Evolutionary conservation across 2,797 vertebrate genomes (phyloP).

Genomic region (Oceanodroma leucorhoa): DNA sequence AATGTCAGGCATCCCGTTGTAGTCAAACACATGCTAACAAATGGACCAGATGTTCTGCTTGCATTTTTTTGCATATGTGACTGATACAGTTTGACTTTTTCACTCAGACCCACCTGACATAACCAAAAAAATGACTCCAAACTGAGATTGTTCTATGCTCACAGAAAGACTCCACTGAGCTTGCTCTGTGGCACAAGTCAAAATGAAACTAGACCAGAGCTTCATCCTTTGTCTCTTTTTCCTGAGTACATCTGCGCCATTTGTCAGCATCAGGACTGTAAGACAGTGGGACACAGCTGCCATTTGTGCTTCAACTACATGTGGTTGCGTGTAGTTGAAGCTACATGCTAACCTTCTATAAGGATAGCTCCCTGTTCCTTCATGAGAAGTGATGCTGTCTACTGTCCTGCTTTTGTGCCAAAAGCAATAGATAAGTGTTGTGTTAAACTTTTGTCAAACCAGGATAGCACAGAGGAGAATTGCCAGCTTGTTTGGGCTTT

Average conservation of each 20-base stretch:
- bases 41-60: not conserved
- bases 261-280: not conserved
- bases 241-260: not conserved
- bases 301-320: not conserved
- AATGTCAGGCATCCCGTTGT: not conserved
- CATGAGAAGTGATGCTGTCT: not conserved
- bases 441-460: not conserved
- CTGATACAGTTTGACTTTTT: not conserved
- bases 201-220: not conserved
- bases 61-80: not conserved
- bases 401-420: not conserved
- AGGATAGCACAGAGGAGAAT: not conserved
- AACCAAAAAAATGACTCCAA: not conserved
- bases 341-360: not conserved
- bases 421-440: not conserved
- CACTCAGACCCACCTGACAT: not conserved
- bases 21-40: accelerated
- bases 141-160: not conserved
- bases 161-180: not conserved
- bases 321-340: no score
- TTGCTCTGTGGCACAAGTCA: not conserved
- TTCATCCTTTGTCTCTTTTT: not conserved
- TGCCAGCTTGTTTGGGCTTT: not conserved
- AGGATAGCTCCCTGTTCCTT: not conserved
- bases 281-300: not conserved